Base-by-base conservation (phyloP, 2,797 vertebrate species). In the Pseudopleuronectes americanus region DNA sequence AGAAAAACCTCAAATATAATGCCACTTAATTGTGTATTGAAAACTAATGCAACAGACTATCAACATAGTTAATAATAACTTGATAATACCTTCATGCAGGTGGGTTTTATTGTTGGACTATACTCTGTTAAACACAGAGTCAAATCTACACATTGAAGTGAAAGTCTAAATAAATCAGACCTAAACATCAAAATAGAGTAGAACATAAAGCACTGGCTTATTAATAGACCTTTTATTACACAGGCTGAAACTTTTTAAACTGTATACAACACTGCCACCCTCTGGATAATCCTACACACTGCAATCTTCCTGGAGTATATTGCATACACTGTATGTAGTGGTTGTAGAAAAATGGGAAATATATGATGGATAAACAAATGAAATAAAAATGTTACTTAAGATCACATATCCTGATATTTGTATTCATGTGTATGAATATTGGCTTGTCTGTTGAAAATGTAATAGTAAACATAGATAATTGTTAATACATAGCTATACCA, bases 191-290 rank as follows among this genome's bases (percentile, higher is more conserved):
- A 51, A 31, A 56, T 8, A 48, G 17, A 36, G 26, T 62, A 52
- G n/a, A 57, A 21, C 28, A 67, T 55, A 71, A 84, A 78, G 24
- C 24, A 52, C 21, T 55, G 54, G 41, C 47, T 62, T 68, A 79
- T 79, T 71, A 74, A 66, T 55, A 71, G 61, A 78, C 28, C 17
- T 62, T 80, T 76, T 48, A 72, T 47, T 24, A 45, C 10, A 45
- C 2, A 49, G 24, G 43, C 14, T 64, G 5, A 2, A 69, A 74
- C 63, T 76, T 74, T 59, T 23, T 45, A 77, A 77, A 59, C 6
- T 81, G 86, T 83, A 76, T 89, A 60, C 87, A 87, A 88, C 71
- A 87, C 84, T 82, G 90, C 89, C 90, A 80, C 86, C 89, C 57
- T 54, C 75, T 92, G 92, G 81, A 76, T 16, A 23, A 75, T 64